phyloP scores from a whole-genome alignment of 2,113 vertebrate genomes.

The Brachyistius frenatus region DNA sequence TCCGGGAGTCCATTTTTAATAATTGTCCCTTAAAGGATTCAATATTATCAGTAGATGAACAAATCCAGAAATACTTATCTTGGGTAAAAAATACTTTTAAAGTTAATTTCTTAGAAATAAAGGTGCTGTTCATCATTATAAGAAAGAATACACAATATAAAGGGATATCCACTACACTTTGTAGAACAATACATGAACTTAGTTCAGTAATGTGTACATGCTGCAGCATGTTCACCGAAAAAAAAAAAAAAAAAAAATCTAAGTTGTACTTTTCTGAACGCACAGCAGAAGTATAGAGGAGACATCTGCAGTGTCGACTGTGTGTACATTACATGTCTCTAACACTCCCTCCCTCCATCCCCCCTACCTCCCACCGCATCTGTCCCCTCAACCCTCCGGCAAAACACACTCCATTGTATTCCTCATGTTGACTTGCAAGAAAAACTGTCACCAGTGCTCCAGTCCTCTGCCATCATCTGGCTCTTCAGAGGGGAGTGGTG shows the following conservation, averaged over 20 bases:
- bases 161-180: not conserved
- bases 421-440: slow-evolving; percentile 61
- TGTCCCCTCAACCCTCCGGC: slow-evolving; percentile 60
- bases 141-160: not conserved
- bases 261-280: slow-evolving; percentile 14
- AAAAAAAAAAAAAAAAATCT: not conserved
- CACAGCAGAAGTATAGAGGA: slow-evolving; percentile 54
- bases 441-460: slow-evolving; percentile 65
- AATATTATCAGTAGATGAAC: too few relatives aligned
- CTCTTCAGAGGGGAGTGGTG: slow-evolving; percentile 50
- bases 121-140: not conserved
- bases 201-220: not conserved
- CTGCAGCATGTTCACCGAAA: not conserved
- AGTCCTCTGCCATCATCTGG: slow-evolving; percentile 61
- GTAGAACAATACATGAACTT: not conserved
- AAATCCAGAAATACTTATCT: too few relatives aligned
- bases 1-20: too few relatives aligned
- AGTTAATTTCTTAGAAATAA: not conserved
- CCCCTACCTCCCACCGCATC: slow-evolving; percentile 13
- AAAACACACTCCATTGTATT: slow-evolving; percentile 68
- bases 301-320: slow-evolving; percentile 60
- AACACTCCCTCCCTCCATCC: slow-evolving; percentile 26
- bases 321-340: slow-evolving; percentile 45
- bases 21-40: too few relatives aligned
- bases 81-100: too few relatives aligned